Percentiles rank a stretch among this genome's conserved stretches.
These are phyloP conservation scores for Oscheius sp. DNA, from an alignment of 2,888 invertebrate species.

Conservation along the genomic window DNA sequence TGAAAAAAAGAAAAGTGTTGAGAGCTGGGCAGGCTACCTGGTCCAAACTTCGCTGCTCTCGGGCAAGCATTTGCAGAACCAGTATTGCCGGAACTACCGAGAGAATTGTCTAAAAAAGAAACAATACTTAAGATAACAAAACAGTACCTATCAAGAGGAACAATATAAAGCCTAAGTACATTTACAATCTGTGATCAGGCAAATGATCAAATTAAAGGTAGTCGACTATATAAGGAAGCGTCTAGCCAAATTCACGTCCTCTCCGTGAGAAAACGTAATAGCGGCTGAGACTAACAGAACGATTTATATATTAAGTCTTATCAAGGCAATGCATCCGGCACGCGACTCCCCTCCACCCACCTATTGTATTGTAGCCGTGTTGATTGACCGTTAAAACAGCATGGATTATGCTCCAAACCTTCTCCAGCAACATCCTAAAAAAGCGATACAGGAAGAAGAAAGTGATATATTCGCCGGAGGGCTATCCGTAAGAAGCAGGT, in stretches of 20 bases:
- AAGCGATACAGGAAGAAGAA: too few relatives aligned
- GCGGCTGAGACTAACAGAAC: too few relatives aligned
- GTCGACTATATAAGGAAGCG: too few relatives aligned
- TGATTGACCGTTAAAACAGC: constrained; percentile 16
- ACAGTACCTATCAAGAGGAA: not conserved
- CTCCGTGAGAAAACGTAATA: not conserved
- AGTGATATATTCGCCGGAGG: too few relatives aligned
- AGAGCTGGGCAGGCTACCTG: too few relatives aligned
- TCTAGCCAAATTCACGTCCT: not conserved
- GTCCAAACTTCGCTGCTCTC: constrained; percentile 26
- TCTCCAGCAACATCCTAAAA: constrained; percentile 22
- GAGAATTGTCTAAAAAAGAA: constrained; percentile 3
- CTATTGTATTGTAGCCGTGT: not conserved
- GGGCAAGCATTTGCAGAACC: constrained; percentile 29
- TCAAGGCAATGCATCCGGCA: too few relatives aligned
- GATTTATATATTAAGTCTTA: too few relatives aligned
- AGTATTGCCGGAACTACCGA: not conserved
- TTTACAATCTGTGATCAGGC: too few relatives aligned
- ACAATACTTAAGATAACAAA: not conserved
- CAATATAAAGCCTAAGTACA: not conserved
- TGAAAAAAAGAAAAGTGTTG: too few relatives aligned
- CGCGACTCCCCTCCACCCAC: constrained; percentile 2
- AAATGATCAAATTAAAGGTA: too few relatives aligned
- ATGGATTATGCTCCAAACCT: constrained; percentile 5
- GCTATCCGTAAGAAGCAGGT: constrained; percentile 13